Base-by-base conservation (phyloP, 64 coral and sea anemone genomes). In the Astreopora myriophthalma region DNA sequence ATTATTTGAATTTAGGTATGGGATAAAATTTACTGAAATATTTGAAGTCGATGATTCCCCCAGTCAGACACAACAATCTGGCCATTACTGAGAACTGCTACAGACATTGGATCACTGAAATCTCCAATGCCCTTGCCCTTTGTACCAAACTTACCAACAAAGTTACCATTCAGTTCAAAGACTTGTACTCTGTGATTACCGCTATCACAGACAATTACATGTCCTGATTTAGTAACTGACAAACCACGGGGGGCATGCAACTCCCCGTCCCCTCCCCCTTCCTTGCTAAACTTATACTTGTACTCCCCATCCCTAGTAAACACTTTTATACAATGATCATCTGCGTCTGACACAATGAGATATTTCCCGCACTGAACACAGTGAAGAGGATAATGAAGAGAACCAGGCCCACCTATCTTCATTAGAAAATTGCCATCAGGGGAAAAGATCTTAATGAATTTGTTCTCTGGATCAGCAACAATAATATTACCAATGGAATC, bases 391-490 rank as follows among this genome's bases (percentile, higher is more conserved):
- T 5, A 2, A 3, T 35, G 4, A 19, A 65, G 11, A 25, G 42
- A 46, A 46, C 42, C 42, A 46, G 42, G 67, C 10, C 82, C 89
- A 65, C 89, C 78, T 44, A 91, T 82, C 42, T 73, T 91, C 1
- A 84, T 75, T 67, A 57, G 29, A 35, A 91, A 91, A 19, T 84
- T 91, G 9, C 89, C 89, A 57, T 91, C 76, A 17, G 17, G 46
- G 17, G 38, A 40, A 31, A 69, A 31, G 30, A 69, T 69, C 30
- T 69, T 23, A 5, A 69, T 31, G 3, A 23, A 17, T 23, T 16
- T 31, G 66, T 69, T 69, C 3, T 16, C n/a, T 5, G n/a, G 3
- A 69, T 69, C 66, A 31, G 66, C 66, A 23, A 69, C 66, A 69
- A 25, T 25, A 31, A 69, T 69, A 17, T 69, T 31, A 17, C 66